phyloP scores from a whole-genome alignment of 2,888 invertebrate species.

The Chirona hameri region DNA sequence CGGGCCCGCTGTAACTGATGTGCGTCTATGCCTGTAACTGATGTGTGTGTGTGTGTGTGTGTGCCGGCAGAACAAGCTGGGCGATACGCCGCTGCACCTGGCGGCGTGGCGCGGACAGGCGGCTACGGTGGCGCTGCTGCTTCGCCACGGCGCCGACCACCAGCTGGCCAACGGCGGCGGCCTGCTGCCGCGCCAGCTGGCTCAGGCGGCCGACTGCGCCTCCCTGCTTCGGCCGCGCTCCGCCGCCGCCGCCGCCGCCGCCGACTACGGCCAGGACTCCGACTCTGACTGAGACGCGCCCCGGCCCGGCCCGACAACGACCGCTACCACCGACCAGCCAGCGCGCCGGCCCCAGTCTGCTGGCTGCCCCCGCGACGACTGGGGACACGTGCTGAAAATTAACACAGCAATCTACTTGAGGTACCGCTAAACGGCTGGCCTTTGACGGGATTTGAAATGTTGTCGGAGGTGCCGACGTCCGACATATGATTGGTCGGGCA shows the following conservation, averaged over 20 bases:
- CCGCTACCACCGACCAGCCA: no score
- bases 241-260: neutral
- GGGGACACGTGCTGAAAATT: no score
- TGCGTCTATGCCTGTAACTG: neutral
- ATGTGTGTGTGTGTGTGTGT: neutral
- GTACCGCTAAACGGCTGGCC: no score
- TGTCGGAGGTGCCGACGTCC: no score
- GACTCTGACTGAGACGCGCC: neutral
- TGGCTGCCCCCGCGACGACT: no score
- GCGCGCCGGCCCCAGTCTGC: no score
- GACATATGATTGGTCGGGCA: no score
- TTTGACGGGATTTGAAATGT: no score
- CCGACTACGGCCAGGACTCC: neutral
- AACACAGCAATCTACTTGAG: no score
- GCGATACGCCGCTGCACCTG: slow-evolving; percentile 61
- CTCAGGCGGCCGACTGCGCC: neutral
- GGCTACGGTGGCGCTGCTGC: slow-evolving; percentile 54
- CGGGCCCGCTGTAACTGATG: no score
- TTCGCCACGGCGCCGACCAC: slow-evolving; percentile 53
- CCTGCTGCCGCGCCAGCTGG: neutral
- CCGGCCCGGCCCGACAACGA: no score
- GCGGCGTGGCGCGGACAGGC: slow-evolving; percentile 60
- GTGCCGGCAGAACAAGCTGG: slow-evolving; percentile 58
- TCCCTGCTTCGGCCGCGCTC: neutral
- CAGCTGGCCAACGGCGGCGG: neutral